Evolutionary conservation across 2,797 vertebrate species (phyloP), one percentile per base, ranked within the genome.

Genomic region (Adelosebastes latens): DNA sequence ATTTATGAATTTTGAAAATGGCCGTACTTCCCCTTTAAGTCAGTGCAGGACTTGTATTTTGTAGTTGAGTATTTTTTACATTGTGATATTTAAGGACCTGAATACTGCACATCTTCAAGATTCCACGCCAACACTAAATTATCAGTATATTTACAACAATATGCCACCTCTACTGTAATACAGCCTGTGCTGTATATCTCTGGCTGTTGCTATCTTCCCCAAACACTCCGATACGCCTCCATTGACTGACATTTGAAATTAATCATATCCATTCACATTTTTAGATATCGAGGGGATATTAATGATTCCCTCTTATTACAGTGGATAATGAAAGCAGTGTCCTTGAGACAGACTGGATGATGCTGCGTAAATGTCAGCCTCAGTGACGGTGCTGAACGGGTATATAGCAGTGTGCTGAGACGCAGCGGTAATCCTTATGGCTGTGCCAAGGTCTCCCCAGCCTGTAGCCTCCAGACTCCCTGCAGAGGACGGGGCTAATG

Each of bases 281-380:
- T 86, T 71, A 62, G 68, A 72, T 90, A 90, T 80, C 9, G 75
- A 81, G 85, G 77, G 69, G 84, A 83, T 86, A 84, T 94, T 89
- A 91, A 92, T 83, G 89, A 91, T 78, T 87, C 74, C 79, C 73
- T 81, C 84, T 87, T 87, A 89, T 91, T 89, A 83, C 82, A 74
- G 84, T 84, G 86, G 52, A 79, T 93, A 91, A 93, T 94, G 78
- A 93, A 92, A 91, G 82, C 75, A 6, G 29, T 83, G 92, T 94
- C 93, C 92, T 94, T 94, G 88, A 93, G 88, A 80, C 83, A 52
- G 87, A 76, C 87, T 39, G 87, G 83, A 62, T 69, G 75, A 77
- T 25, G 81, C 86, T 81, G 73, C 72, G 65, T 91, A 94, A 94
- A 95, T 95, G 93, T 93, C 94, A 93, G 89, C 86, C 42, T 60